Evolutionary conservation across 2,797 vertebrate genomes (phyloP), one percentile per base, ranked within the genome.

Genomic region (Tokudaia muenninki): DNA sequence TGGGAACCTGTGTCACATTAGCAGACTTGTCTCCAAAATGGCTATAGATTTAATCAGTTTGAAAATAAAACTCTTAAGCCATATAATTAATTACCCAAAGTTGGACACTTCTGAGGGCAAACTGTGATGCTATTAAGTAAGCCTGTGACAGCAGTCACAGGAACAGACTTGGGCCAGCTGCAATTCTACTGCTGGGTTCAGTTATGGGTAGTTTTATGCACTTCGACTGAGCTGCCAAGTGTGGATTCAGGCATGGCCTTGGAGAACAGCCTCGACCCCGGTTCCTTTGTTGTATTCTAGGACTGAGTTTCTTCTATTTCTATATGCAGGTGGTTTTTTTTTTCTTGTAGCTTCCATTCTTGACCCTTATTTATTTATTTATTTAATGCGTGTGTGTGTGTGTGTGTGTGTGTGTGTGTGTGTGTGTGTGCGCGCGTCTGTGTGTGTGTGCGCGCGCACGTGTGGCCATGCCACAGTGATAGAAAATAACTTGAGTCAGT

Each of bases 281-380:
- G 4, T 55, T 89, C 72, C 31, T 80, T 1, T n/a, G 74, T 91
- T 67, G 61, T 13, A 47, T 21, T 78, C 3, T 57, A 44, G 26
- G 29, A 61, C 93, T 84, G 86, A 86, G 24, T 96, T 91, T 95
- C 63, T 95, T 78, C 13, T 89, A 14, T 92, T 92, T 94, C 59
- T 63, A 1, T 74, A 86, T 44, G 29, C 90, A 91, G 16, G 65
- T n/a, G 50, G 6, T 59, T 83, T 44, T 52, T 67, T 87, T 90
- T 41, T 81, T 19, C 84, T 87, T 87, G 11, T 61, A 16, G 87
- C 59, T 83, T 90, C 79, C 47, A 82, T 2, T 82, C 77, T 78
- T 70, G 52, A 6, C 91, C 87, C 92, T 59, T 16, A 74, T 65
- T 96, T 59, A 80, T 89, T 24, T 59, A 59, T 55, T 44, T 93